phyloP scores from a whole-genome alignment of 2,797 vertebrate species.

The Halcyon smyrnensis region DNA sequence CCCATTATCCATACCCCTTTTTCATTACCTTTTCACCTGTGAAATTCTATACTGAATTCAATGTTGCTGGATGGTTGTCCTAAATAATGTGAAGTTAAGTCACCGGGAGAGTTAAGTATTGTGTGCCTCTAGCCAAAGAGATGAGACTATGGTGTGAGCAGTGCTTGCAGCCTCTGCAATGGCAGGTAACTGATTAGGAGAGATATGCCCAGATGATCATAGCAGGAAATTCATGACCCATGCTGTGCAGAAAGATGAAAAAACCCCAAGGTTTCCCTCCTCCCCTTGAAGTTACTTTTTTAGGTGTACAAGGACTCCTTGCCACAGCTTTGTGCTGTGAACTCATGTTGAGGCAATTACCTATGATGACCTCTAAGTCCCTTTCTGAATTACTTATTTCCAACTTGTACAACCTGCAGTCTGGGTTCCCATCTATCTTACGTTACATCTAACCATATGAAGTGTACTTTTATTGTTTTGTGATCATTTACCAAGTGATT shows the following conservation, averaged over 20 bases:
- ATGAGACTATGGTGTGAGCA: neutral
- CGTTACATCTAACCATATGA: neutral
- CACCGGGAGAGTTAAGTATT: neutral
- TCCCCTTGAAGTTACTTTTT: neutral
- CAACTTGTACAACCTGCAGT: neutral
- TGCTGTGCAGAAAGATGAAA: neutral
- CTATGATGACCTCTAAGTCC: neutral
- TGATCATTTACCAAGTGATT: neutral
- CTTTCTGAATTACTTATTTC: slow-evolving; percentile 23
- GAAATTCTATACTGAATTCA: neutral
- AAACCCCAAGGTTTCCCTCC: neutral
- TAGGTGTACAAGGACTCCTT: neutral
- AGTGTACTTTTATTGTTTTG: neutral
- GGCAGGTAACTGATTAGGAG: neutral
- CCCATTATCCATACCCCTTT: neutral
- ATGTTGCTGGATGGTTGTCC: neutral
- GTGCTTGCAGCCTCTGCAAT: neutral
- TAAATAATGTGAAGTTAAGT: neutral
- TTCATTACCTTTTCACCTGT: neutral
- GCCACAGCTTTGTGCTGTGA: neutral
- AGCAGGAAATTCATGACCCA: neutral
- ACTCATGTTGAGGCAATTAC: slow-evolving; percentile 4
- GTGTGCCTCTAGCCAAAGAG: neutral
- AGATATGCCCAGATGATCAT: neutral
- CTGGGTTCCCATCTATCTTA: neutral